phyloP scores from a whole-genome alignment of 1,140 invertebrate species.

The Nephila pilipes region DNA sequence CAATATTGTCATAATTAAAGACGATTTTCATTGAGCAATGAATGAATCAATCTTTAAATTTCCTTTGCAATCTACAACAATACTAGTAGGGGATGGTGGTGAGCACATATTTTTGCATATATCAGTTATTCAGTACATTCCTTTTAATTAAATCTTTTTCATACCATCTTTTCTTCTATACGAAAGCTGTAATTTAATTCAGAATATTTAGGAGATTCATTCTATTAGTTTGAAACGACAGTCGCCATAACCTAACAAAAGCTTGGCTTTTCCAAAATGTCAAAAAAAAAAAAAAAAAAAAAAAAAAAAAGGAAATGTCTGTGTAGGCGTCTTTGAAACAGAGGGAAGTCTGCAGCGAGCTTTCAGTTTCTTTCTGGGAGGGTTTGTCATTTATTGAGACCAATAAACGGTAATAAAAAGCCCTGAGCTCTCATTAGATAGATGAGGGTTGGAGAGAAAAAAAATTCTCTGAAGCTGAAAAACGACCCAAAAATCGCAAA shows the following conservation, averaged over 20 bases:
- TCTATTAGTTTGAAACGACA: background rate
- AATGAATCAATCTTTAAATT: too few species aligned
- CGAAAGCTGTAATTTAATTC: background rate
- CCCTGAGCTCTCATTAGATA: slow-evolving; percentile 56
- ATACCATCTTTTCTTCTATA: too few species aligned
- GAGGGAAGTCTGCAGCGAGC: background rate
- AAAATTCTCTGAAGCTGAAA: slow-evolving; percentile 22
- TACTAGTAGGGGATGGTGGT: too few species aligned
- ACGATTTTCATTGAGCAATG: too few species aligned
- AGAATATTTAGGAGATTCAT: background rate
- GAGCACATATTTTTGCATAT: too few species aligned
- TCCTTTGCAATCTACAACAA: too few species aligned
- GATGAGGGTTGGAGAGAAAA: slow-evolving; percentile 30
- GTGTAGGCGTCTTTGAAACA: background rate
- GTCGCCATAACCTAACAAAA: background rate
- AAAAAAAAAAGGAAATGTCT: background rate
- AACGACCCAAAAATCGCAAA: slow-evolving; percentile 45
- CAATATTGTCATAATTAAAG: too few species aligned
- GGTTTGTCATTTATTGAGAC: slow-evolving; percentile 41
- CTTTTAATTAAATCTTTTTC: too few species aligned
- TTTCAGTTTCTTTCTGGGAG: slow-evolving; percentile 21
- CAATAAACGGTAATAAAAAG: slow-evolving; percentile 72
- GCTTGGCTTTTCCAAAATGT: background rate
- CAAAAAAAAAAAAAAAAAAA: too few species aligned
- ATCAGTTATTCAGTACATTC: too few species aligned